Evolutionary conservation across 1,140 invertebrate genomes (phyloP).

Genomic region (Drosophila nikananu): DNA sequence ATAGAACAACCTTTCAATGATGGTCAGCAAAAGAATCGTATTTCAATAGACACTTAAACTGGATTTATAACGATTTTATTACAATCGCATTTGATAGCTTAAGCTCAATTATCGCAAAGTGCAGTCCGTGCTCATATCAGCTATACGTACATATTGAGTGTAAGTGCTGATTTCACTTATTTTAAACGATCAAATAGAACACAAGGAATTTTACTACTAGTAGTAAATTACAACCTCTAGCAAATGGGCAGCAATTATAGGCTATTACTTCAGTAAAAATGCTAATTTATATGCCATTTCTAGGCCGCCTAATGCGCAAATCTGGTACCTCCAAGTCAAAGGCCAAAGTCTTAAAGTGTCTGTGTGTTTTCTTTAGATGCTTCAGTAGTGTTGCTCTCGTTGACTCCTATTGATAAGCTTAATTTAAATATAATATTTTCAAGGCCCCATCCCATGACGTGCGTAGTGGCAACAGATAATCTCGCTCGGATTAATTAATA

Average conservation of each 20-base stretch:
- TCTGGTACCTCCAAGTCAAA: conserved; percentile 20
- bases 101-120: conserved; percentile 25
- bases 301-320: conserved; percentile 12
- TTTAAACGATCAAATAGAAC: conserved; percentile 28
- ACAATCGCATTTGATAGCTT: conserved; percentile 29
- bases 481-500: conserved; percentile 9
- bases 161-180: conserved; percentile 32
- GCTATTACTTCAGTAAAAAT: neutral
- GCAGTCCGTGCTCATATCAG: conserved; percentile 19
- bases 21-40: conserved; percentile 12
- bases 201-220: neutral
- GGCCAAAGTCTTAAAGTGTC: conserved; percentile 18
- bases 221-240: neutral
- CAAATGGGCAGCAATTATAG: conserved; percentile 23
- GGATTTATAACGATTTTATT: conserved; percentile 24
- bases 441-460: conserved; percentile 11
- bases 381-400: neutral
- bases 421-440: conserved; percentile 17
- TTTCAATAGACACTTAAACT: neutral
- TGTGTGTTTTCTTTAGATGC: neutral
- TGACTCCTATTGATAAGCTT: conserved; percentile 29
- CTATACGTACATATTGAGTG: conserved; percentile 10
- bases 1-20: neutral
- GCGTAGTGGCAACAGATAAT: conserved; percentile 8
- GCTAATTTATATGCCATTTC: conserved; percentile 1